phyloP scores from a whole-genome alignment of 2,797 vertebrate species.

The Muscicapa striata region DNA sequence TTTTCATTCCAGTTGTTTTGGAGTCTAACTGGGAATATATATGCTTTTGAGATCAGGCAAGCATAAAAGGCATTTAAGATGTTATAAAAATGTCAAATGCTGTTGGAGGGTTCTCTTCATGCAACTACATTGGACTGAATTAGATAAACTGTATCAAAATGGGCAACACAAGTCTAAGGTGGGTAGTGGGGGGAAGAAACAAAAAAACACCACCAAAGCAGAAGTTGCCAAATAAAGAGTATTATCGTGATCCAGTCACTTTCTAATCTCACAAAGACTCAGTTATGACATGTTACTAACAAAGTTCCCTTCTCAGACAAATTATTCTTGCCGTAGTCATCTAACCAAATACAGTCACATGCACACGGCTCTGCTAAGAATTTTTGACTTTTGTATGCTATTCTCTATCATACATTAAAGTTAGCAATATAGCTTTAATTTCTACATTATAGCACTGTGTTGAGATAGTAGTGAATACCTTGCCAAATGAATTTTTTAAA shows the following conservation, averaged over 20 bases:
- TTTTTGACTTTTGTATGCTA: not conserved
- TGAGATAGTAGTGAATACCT: not conserved
- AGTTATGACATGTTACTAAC: not conserved
- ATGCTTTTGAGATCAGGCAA: not conserved
- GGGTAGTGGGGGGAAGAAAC: accelerated
- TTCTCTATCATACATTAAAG: not conserved
- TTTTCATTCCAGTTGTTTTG: not conserved
- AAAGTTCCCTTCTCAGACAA: not conserved
- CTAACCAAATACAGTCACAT: not conserved
- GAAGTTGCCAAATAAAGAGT: not conserved
- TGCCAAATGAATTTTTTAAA: not conserved
- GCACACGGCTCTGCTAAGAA: not conserved
- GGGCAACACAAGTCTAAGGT: not conserved
- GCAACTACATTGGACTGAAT: not conserved
- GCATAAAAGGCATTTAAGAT: not conserved
- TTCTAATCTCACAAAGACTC: not conserved
- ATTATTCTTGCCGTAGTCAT: not conserved
- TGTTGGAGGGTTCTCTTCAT: not conserved
- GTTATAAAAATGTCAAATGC: not conserved
- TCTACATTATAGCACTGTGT: not conserved
- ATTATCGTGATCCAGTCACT: not conserved
- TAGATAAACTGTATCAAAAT: not conserved
- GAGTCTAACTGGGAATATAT: not conserved
- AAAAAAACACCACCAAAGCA: not conserved
- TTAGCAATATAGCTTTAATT: not conserved